These are phyloP conservation scores for Spinibarbus caldwelli DNA, from an alignment of 2,797 vertebrate genomes.

Conservation along the genomic window DNA sequence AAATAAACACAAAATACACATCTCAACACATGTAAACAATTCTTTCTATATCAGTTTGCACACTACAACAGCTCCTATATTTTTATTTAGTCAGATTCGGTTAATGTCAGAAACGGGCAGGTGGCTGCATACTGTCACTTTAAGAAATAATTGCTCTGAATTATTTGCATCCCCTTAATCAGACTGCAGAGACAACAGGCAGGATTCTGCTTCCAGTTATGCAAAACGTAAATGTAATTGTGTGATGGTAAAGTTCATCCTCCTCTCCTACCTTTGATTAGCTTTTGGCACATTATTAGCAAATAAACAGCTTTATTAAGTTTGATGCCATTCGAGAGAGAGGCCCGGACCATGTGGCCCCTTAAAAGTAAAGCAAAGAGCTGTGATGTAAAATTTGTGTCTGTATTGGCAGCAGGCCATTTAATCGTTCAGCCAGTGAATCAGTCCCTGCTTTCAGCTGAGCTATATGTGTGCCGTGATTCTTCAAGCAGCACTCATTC, in stretches of 20 bases:
- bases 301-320: conserved; percentile 73
- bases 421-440: conserved; percentile 54
- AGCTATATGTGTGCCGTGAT: conserved; percentile 45
- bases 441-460: conserved; percentile 38
- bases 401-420: conserved; percentile 52
- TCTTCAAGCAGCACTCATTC: conserved; percentile 54
- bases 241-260: conserved; percentile 66
- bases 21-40: neutral
- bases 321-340: conserved; percentile 56
- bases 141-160: conserved; percentile 60
- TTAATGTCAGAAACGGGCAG: conserved; percentile 36
- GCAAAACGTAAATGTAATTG: conserved; percentile 60
- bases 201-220: conserved; percentile 55
- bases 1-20: neutral
- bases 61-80: neutral
- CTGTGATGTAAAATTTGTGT: conserved; percentile 45
- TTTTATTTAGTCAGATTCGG: conserved; percentile 6
- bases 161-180: conserved; percentile 56
- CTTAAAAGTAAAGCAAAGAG: conserved; percentile 31
- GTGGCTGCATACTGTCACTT: conserved; percentile 59
- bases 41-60: neutral
- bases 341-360: conserved; percentile 23
- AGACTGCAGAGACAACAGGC: conserved; percentile 56
- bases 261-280: conserved; percentile 68
- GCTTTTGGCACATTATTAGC: conserved; percentile 74